Evolutionary conservation across 2,113 vertebrate species (phyloP).

Genomic region (Dissostichus mawsoni): DNA sequence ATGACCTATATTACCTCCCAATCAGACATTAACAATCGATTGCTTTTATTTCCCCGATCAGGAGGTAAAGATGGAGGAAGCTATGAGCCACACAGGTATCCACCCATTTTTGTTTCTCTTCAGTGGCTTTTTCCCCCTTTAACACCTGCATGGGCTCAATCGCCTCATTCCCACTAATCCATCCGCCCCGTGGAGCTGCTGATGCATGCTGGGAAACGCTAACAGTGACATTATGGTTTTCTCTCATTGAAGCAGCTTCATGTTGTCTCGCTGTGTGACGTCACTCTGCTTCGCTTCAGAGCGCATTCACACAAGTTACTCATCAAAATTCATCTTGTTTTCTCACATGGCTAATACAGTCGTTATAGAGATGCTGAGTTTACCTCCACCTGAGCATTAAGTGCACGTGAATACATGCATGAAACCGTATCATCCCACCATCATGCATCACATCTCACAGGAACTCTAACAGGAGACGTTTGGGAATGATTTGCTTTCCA

Average conservation of each 20-base stretch:
- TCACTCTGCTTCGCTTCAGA: conserved; percentile 31
- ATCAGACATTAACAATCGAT: conserved; percentile 93
- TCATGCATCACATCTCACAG: not conserved
- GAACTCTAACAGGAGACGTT: too few relatives aligned
- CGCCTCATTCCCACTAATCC: conserved; percentile 90
- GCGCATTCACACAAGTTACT: conserved; percentile 8
- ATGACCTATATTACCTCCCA: conserved; percentile 78
- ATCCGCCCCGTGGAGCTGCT: conserved; percentile 77
- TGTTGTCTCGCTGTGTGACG: conserved; percentile 26
- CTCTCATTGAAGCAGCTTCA: conserved; percentile 54
- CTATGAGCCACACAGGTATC: conserved; percentile 99
- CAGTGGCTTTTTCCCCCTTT: conserved; percentile 85
- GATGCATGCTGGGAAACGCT: conserved; percentile 87
- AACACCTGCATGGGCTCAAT: conserved; percentile 93
- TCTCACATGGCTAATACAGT: conserved; percentile 29
- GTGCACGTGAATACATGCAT: conserved; percentile 67
- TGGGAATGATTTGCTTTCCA: too few relatives aligned
- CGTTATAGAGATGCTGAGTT: conserved; percentile 10
- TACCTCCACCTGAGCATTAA: conserved; percentile 15
- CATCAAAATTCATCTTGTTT: not conserved
- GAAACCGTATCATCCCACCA: conserved; percentile 36
- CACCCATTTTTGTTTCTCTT: conserved; percentile 92
- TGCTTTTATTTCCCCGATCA: conserved; percentile 99
- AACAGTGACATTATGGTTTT: conserved; percentile 65
- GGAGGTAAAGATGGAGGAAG: conserved; percentile 99